A percentile compares a stretch with the other conserved stretches of the same genome.
Conservation (phyloP, 2,797 vertebrate species). For the Cynopterus sphinx region DNA sequence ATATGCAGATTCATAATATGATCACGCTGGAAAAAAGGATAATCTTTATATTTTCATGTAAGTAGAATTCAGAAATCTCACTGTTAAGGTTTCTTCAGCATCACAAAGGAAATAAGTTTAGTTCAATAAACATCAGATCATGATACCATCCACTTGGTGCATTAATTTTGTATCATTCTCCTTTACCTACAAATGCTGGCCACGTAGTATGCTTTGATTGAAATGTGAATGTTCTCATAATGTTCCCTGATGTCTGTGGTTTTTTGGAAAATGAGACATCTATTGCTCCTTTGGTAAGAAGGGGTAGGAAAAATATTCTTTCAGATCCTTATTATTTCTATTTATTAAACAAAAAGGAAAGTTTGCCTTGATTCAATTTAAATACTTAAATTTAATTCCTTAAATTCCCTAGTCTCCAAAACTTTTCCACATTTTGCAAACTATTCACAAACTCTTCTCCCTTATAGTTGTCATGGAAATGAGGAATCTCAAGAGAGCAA, state of each 20-base stretch:
- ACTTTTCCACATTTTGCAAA: constrained; percentile 26
- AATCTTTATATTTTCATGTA: constrained; percentile 43
- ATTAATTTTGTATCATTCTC: constrained; percentile 39
- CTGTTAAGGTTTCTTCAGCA: neutral
- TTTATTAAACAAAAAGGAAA: constrained; percentile 55
- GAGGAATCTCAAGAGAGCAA: constrained; percentile 49
- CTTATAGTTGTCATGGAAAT: constrained; percentile 67
- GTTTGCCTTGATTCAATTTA: constrained; percentile 7
- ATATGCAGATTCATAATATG: constrained; percentile 9
- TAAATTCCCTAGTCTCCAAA: neutral
- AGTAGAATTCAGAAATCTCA: constrained; percentile 20
- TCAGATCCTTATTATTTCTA: neutral
- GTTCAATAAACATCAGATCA: constrained; percentile 40
- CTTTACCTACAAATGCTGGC: constrained; percentile 14
- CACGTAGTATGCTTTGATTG: neutral
- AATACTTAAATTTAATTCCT: constrained; percentile 53
- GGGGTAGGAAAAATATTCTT: constrained; percentile 15
- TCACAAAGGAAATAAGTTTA: constrained; percentile 10
- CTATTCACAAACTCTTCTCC: constrained; percentile 31
- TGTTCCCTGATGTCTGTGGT: neutral
- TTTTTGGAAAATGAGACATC: neutral
- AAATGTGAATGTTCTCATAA: constrained; percentile 51
- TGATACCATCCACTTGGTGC: neutral
- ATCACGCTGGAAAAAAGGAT: neutral
- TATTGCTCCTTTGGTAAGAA: constrained; percentile 23